Conservation (phyloP, 2,113 vertebrate genomes). For the Pogona vitticeps region DNA sequence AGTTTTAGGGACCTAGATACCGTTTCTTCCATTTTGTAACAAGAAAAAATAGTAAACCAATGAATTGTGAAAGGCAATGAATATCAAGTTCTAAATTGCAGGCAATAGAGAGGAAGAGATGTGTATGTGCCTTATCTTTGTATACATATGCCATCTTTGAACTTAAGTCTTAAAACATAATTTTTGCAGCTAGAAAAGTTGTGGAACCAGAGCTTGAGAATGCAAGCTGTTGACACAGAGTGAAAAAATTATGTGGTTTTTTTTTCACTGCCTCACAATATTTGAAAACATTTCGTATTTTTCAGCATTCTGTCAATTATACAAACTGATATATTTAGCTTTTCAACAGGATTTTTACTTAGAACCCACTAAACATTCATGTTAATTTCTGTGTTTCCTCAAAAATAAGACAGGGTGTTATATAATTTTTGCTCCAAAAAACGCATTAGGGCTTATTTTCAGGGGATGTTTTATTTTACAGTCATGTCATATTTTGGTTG, state of each 20-base stretch:
- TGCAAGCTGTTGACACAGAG: too few species aligned
- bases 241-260: not conserved
- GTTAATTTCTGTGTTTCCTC: too few species aligned
- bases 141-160: not conserved
- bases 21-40: not conserved
- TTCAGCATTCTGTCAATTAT: not conserved
- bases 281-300: not conserved
- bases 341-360: not conserved
- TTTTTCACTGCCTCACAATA: not conserved
- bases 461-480: too few species aligned
- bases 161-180: constrained; percentile 32
- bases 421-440: too few species aligned
- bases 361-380: not conserved
- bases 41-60: constrained; percentile 1
- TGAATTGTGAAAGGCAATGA: not conserved
- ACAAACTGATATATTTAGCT: not conserved
- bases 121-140: not conserved
- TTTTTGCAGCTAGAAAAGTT: constrained; percentile 12
- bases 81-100: constrained; percentile 14
- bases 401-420: too few species aligned
- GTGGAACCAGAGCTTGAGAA: not conserved
- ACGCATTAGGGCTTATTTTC: too few species aligned
- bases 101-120: not conserved
- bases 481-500: too few species aligned
- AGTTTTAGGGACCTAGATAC: not conserved